A percentile compares a stretch with the other conserved stretches of the same genome.
phyloP scores from a whole-genome alignment of 2,113 vertebrate species.

The Sander lucioperca region DNA sequence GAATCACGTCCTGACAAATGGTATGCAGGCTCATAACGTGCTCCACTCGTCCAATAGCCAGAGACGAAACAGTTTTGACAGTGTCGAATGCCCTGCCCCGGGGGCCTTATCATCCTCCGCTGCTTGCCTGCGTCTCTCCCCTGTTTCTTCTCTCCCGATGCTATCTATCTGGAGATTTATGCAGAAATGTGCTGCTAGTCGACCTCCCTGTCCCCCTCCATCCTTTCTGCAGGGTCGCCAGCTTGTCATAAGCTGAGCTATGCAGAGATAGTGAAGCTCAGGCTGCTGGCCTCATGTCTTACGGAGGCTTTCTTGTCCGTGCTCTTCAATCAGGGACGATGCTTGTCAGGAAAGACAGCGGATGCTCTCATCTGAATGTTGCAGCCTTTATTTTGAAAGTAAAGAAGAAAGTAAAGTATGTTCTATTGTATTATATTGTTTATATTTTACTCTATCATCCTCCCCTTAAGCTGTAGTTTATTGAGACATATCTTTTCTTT shows the following conservation, averaged over 20 bases:
- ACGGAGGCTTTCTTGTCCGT: slow-evolving; percentile 73
- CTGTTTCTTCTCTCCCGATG: slow-evolving; percentile 78
- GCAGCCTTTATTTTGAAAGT: slow-evolving; percentile 26
- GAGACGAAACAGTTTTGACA: slow-evolving; percentile 82
- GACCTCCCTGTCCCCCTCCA: slow-evolving; percentile 78
- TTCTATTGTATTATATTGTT: slow-evolving; percentile 13
- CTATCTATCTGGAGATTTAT: slow-evolving; percentile 83
- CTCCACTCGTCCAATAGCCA: slow-evolving; percentile 79
- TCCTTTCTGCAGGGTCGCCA: slow-evolving; percentile 78
- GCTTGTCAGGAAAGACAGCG: slow-evolving; percentile 56
- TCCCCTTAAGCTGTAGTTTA: slow-evolving; percentile 54
- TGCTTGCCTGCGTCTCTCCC: slow-evolving; percentile 74
- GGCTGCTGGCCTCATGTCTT: slow-evolving; percentile 77
- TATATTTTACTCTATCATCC: slow-evolving; percentile 29
- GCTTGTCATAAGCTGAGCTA: slow-evolving; percentile 80
- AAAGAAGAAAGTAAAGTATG: not conserved
- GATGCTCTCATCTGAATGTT: slow-evolving; percentile 50
- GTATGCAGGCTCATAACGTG: slow-evolving; percentile 78
- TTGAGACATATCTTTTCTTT: slow-evolving; percentile 75
- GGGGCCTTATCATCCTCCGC: slow-evolving; percentile 80
- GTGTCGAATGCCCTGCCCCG: slow-evolving; percentile 82
- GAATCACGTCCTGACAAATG: slow-evolving; percentile 78
- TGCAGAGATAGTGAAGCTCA: slow-evolving; percentile 75
- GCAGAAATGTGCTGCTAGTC: slow-evolving; percentile 81
- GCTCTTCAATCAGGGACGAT: slow-evolving; percentile 67